These are phyloP conservation scores for Meandrina meandrites DNA, from an alignment of 92 coral and sea anemone species.

Conservation along the genomic window DNA sequence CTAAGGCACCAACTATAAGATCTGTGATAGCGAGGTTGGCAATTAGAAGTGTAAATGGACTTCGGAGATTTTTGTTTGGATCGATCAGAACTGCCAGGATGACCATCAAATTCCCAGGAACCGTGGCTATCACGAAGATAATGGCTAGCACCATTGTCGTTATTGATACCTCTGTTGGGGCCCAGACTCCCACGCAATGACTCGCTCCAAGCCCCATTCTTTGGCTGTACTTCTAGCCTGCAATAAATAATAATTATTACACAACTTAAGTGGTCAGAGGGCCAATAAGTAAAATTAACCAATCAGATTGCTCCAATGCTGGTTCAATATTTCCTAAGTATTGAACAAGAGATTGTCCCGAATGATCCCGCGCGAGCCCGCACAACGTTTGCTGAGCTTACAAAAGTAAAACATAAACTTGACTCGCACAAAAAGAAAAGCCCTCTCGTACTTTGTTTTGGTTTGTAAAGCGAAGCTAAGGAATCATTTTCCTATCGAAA, in stretches of 20 bases:
- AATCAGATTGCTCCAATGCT: no score
- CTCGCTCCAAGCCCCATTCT: slow-evolving; percentile 74
- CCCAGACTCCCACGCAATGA: slow-evolving; percentile 78
- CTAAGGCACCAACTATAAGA: slow-evolving; percentile 69
- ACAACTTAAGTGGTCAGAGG: no score
- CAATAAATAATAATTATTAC: neutral
- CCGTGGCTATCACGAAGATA: slow-evolving; percentile 71
- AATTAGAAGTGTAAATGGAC: slow-evolving; percentile 70
- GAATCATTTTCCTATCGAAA: no score
- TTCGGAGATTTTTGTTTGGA: slow-evolving; percentile 74
- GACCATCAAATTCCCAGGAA: slow-evolving; percentile 78
- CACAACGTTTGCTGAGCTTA: no score
- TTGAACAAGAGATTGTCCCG: no score
- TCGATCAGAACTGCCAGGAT: slow-evolving; percentile 73
- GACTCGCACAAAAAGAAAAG: no score
- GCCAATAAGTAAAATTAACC: no score
- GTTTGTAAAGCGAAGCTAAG: no score
- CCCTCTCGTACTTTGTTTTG: no score
- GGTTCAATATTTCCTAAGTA: no score
- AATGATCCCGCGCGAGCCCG: no score
- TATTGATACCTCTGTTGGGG: slow-evolving; percentile 74
- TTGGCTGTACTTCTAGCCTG: neutral
- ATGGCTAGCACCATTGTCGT: slow-evolving; percentile 70
- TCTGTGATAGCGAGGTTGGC: slow-evolving; percentile 82
- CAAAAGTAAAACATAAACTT: no score